A percentile compares a stretch with the other conserved stretches of the same genome.
Evolutionary conservation across 2,797 vertebrate genomes (phyloP).

Genomic region (Cetoscarus ocellatus): DNA sequence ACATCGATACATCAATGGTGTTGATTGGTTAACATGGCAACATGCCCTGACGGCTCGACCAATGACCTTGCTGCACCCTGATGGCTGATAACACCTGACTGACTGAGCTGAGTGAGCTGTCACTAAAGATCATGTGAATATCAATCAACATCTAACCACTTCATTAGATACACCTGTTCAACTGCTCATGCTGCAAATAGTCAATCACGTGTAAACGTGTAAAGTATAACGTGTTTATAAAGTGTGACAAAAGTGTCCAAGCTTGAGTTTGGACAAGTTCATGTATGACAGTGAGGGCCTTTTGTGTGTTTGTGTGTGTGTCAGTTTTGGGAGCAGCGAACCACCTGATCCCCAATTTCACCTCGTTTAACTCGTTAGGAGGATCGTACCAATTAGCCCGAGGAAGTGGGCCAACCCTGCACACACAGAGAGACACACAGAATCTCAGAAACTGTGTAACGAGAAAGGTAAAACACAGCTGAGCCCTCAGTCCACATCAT

Average conservation of each 20-base stretch:
- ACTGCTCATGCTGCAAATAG: too few species aligned
- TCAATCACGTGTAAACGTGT: too few species aligned
- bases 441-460: constrained; percentile 20
- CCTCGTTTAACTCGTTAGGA: constrained; percentile 57
- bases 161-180: too few species aligned
- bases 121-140: too few species aligned
- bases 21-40: constrained; percentile 57
- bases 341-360: constrained; percentile 57
- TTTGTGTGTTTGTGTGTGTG: constrained; percentile 4
- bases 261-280: constrained; percentile 3
- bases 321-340: not conserved
- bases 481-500: constrained; percentile 9
- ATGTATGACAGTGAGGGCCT: constrained; percentile 13
- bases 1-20: constrained; percentile 52
- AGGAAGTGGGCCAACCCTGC: constrained; percentile 26
- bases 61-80: constrained; percentile 55
- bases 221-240: not conserved
- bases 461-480: constrained; percentile 33
- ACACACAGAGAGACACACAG: constrained; percentile 14
- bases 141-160: too few species aligned
- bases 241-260: not conserved
- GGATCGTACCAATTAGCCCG: constrained; percentile 49
- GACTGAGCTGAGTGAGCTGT: not conserved
- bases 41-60: constrained; percentile 31
- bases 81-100: constrained; percentile 15